Conservation (phyloP, 2,797 vertebrate genomes). For the Kryptopterus vitreolus region DNA sequence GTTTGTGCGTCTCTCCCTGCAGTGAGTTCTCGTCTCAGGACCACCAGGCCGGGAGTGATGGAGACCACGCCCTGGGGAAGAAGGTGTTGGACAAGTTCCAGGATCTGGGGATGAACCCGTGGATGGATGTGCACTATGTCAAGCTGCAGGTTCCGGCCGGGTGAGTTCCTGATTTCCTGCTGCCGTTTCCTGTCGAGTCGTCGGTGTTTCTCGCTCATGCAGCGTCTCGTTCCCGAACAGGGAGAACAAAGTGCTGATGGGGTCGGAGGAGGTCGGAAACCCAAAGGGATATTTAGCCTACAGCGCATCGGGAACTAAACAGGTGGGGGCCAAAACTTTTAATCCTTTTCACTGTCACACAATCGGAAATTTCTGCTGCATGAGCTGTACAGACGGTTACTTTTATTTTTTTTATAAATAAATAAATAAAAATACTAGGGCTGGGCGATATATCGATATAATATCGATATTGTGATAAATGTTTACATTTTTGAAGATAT, state of each 20-base stretch:
- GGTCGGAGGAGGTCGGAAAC: constrained; percentile 40
- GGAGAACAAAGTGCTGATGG: constrained; percentile 63
- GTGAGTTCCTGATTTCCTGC: constrained; percentile 47
- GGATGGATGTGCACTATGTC: constrained; percentile 82
- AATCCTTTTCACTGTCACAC: too few species aligned
- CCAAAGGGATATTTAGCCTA: constrained; percentile 83
- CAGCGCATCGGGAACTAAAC: constrained; percentile 65
- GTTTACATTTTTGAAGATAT: too few species aligned
- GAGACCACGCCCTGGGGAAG: not conserved
- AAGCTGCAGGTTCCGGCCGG: constrained; percentile 76
- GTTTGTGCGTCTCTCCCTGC: not conserved
- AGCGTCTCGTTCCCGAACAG: constrained; percentile 54
- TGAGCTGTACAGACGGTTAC: too few species aligned
- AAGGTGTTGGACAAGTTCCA: constrained; percentile 60
- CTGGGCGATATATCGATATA: too few species aligned
- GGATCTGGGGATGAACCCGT: constrained; percentile 70
- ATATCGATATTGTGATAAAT: too few species aligned
- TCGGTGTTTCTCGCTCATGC: not conserved
- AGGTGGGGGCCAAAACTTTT: constrained; percentile 68
- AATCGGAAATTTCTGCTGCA: not conserved
- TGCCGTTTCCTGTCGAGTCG: not conserved
- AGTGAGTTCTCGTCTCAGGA: constrained; percentile 49
- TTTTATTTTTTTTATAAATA: too few species aligned
- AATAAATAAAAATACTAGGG: too few species aligned
- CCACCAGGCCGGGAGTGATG: constrained; percentile 75